phyloP scores from a whole-genome alignment of 2,797 vertebrate genomes.

The Hybognathus amarus region DNA sequence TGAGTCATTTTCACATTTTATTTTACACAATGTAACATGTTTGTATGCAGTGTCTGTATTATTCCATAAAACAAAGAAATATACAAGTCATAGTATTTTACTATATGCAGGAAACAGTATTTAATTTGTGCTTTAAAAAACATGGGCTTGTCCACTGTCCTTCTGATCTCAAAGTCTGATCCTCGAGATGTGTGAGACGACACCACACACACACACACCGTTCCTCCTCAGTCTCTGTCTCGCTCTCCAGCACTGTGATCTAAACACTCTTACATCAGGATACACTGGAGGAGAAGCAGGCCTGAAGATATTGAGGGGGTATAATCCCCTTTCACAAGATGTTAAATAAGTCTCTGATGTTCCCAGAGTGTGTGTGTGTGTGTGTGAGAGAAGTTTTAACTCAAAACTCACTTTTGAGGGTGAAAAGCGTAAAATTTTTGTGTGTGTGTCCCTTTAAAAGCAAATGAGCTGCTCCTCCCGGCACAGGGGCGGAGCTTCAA shows the following conservation, averaged over 20 bases:
- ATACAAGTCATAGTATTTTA: slow-evolving; percentile 66
- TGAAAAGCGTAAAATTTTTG: too few species aligned
- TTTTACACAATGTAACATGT: slow-evolving; percentile 85
- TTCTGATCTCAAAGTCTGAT: neutral
- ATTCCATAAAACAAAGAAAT: slow-evolving; percentile 86
- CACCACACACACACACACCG: neutral
- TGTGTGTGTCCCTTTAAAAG: too few species aligned
- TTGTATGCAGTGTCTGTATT: slow-evolving; percentile 77
- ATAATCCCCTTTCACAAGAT: too few species aligned
- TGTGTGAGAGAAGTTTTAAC: too few species aligned
- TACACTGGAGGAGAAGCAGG: neutral
- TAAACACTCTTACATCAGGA: neutral
- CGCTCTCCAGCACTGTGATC: neutral
- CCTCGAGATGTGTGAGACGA: slow-evolving; percentile 28
- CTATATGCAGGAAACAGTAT: slow-evolving; percentile 70
- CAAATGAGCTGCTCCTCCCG: too few species aligned
- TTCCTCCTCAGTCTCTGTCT: neutral
- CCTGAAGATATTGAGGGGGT: neutral
- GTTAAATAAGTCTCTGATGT: too few species aligned
- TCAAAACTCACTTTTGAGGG: too few species aligned
- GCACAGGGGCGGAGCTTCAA: too few species aligned
- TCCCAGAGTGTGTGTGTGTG: too few species aligned
- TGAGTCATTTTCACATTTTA: slow-evolving; percentile 71
- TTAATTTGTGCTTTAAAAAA: slow-evolving; percentile 76
- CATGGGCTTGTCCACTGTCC: slow-evolving; percentile 30